Conservation (phyloP, 2,113 vertebrate genomes). For the Colossoma macropomum region DNA sequence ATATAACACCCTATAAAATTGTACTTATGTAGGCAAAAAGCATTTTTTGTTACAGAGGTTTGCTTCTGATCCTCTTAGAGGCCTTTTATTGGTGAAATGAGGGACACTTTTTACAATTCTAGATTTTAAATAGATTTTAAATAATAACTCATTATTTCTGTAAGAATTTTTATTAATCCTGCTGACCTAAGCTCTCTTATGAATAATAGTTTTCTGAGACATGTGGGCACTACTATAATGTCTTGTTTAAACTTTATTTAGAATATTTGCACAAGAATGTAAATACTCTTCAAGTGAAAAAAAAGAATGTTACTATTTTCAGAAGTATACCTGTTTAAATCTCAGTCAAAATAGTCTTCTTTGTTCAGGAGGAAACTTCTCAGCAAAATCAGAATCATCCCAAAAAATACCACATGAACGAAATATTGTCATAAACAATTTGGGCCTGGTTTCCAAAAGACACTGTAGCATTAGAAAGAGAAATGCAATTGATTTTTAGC, state of each 20-base stretch:
- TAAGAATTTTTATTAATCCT: neutral
- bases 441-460: constrained; percentile 6
- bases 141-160: neutral
- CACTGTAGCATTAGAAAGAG: neutral
- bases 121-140: constrained; percentile 1
- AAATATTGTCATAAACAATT: neutral
- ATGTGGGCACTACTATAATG: neutral
- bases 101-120: neutral
- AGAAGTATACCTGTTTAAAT: constrained; percentile 8
- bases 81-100: constrained; percentile 30
- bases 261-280: constrained; percentile 47
- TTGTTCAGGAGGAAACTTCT: constrained; percentile 22
- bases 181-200: neutral
- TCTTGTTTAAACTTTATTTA: neutral
- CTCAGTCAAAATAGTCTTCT: neutral
- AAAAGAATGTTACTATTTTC: constrained; percentile 7
- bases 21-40: constrained; percentile 9
- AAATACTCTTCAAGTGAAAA: constrained; percentile 37
- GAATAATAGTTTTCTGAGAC: neutral
- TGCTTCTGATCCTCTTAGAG: constrained; percentile 1
- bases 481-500: neutral
- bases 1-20: constrained; percentile 12
- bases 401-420: neutral
- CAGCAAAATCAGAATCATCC: neutral
- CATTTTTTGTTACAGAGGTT: constrained; percentile 18